Evolutionary conservation across 53 echinoderm and acorn worm species (phyloP), one percentile per base, ranked within the genome.

Genomic region (Apostichopus leukothele): DNA sequence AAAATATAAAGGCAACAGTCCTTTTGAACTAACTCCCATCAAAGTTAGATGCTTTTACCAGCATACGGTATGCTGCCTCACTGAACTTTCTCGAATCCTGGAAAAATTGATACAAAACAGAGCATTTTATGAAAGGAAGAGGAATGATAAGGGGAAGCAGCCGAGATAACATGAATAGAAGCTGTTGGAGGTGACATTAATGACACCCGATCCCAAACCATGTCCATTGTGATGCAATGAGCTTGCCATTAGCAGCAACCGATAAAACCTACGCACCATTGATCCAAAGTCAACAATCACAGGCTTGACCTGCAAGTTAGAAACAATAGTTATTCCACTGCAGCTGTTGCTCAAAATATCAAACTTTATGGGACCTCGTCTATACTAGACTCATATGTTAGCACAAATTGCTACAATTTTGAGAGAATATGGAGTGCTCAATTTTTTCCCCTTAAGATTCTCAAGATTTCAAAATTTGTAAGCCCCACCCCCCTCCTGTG

Each of bases 241-340:
- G 63, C 63, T 63, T 39, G 39, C 39, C 39, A 39, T 39, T 39
- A 39, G 39, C 16, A 63, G 63, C 63, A 63, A 63, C 63, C 14
- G 63, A 63, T 79, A 11, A 79, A n/a, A 53, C 79, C 54, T 79
- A 81, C 81, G 60, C 60, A 81, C 81, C 81, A 81, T 81, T 52
- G 60, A 9, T 81, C 81, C 81, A 81, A 81, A 81, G 81, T 81
- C 81, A 22, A 81, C 12, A 54, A 81, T 57, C 55, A 59, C 81
- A 81, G 81, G 81, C 51, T 54, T 81, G 11, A 81, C 81, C 81
- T 81, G 81, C 19, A 81, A 81, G 55, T 81, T 23, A 59, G 59
- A 81, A 81, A 81, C 6, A 19, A 81, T n/a, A 81, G 71, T 71
- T 71, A 18, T 39, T 39, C 39, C 39, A 39, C 39, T 3, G 39